A percentile compares a stretch with the other conserved stretches of the same genome.
These are phyloP conservation scores for Nemotelus pantherinus DNA, from an alignment of 2,888 invertebrate species.

Conservation along the genomic window DNA sequence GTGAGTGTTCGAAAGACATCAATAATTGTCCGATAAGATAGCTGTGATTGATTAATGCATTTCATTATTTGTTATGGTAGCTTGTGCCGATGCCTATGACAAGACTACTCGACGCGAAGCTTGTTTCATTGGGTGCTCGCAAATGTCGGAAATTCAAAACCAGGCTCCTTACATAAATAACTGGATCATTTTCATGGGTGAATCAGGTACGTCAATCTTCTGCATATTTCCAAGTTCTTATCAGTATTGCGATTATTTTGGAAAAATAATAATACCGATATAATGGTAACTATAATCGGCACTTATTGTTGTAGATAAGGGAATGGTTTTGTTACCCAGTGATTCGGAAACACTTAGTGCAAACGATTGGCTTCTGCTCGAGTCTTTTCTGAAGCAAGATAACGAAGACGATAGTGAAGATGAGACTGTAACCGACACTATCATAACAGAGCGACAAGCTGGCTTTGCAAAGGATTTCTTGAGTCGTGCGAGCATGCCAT, in stretches of 20 bases:
- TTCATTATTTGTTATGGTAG: background rate
- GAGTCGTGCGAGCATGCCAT: constrained; percentile 9
- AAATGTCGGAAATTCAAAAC: constrained; percentile 39
- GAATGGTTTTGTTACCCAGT: constrained; percentile 39
- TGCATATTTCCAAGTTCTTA: background rate
- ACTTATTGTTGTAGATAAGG: constrained; percentile 36
- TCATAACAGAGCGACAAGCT: constrained; percentile 21
- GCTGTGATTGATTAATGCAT: background rate
- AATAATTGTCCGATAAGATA: too few species aligned
- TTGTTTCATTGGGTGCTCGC: constrained; percentile 34
- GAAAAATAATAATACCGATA: background rate
- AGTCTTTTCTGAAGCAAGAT: constrained; percentile 35
- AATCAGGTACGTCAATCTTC: constrained; percentile 12
- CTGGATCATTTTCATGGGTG: constrained; percentile 40
- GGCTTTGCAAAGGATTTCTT: background rate
- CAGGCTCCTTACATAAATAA: constrained; percentile 40
- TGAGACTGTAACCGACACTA: constrained; percentile 20
- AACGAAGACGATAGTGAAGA: background rate
- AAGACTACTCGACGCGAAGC: constrained; percentile 12
- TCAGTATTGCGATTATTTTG: background rate
- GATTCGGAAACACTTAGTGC: constrained; percentile 34
- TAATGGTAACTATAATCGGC: background rate
- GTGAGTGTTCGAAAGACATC: constrained; percentile 13
- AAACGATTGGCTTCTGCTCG: constrained; percentile 42
- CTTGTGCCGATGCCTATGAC: constrained; percentile 39